phyloP scores from a whole-genome alignment of 2,113 vertebrate genomes.

The Oenanthe melanoleuca region DNA sequence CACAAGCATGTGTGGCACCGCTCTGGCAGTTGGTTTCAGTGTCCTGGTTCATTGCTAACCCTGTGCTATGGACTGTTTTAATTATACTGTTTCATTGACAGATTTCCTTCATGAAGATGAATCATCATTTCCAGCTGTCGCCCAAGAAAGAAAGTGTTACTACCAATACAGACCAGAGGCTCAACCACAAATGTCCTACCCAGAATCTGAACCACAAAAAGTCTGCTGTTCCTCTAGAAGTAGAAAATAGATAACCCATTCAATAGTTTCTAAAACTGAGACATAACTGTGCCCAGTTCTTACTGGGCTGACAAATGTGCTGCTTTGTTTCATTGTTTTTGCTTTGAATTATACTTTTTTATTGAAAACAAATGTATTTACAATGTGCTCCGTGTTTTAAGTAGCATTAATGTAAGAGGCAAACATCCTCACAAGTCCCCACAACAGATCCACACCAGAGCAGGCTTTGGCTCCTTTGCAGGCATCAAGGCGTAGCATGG shows the following conservation, averaged over 20 bases:
- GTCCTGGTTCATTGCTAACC: not conserved
- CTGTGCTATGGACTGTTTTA: not conserved
- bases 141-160: not conserved
- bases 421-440: not conserved
- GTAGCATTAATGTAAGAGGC: not conserved
- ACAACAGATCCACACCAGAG: not conserved
- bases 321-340: not conserved
- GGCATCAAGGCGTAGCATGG: not conserved
- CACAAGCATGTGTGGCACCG: rapidly evolving
- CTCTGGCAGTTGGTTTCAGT: not conserved
- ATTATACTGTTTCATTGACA: not conserved
- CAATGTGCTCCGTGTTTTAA: not conserved
- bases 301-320: rapidly evolving
- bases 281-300: not conserved
- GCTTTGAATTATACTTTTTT: not conserved
- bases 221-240: not conserved
- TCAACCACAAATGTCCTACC: not conserved
- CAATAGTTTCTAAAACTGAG: not conserved
- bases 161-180: not conserved
- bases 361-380: not conserved
- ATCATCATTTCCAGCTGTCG: not conserved
- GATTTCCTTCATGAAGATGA: not conserved
- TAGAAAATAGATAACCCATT: not conserved
- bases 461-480: not conserved
- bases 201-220: not conserved